Base-by-base conservation (phyloP, 2,888 invertebrate species). In the Agonum fuliginosum region DNA sequence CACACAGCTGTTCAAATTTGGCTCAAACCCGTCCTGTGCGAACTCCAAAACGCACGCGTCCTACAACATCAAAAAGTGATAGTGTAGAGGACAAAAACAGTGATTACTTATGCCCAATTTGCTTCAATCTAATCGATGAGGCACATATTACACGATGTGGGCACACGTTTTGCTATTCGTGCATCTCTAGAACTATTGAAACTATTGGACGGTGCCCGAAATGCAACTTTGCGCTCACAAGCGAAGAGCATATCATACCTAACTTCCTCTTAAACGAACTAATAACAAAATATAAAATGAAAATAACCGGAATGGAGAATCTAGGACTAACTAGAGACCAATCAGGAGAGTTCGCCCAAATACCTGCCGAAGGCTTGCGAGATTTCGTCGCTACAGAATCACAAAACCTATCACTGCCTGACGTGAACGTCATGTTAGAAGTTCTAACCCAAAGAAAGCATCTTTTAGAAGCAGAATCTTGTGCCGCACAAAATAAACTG, bases 121-220 rank as follows among this genome's bases (percentile, higher is more conserved):
- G 97, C 87, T 95, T 96, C 87, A 95, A 96, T 85, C 88, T 95
- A 62, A 95, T 97, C 79, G 93, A 93, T 81, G 96, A 96, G 86
- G 96, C 97, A 0, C 93, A 96, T 86, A 95, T 97, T 83, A 97
- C 97, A 0, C 92, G 93, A 81, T 97, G 97, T 87, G 97, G 97
- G 0, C 97, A 97, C 85, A 96, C 96, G 0, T 97, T 95, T 88
- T 97, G 97, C 86, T 93, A 91, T 84, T 90, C 91, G 14, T 97
- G 97, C 86, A 94, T 97, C 65, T 87, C 88, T 17, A 90, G 90
- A 80, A 91, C 92, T 1, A 87, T 95, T 41, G 92, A 93, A 82
- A 87, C 88, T 1, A 89, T 88, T 78, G 91, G 91, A 78, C 89
- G 93, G 54, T 97, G 97, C 85, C 96, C 97, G 0, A 95, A 95